Evolutionary conservation across 2,888 invertebrate genomes (phyloP), one percentile per base, ranked within the genome.

Genomic region (Trissonchulus latispiculum): DNA sequence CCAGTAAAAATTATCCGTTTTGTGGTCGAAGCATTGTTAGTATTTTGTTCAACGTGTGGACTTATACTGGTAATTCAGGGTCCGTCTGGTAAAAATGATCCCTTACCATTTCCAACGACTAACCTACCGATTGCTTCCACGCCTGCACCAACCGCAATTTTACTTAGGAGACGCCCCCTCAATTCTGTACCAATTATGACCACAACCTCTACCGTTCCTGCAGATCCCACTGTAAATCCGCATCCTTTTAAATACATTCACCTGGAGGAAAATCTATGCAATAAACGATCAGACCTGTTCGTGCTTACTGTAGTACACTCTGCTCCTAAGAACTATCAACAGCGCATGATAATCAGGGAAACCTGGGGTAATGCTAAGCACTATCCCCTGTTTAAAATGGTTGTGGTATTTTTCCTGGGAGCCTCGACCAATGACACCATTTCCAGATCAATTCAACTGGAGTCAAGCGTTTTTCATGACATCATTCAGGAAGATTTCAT

Each of bases 141-240:
- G n/a, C n/a, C n/a, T n/a, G n/a, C n/a, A n/a, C n/a, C n/a, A n/a
- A n/a, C n/a, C n/a, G n/a, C n/a, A n/a, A n/a, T n/a, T n/a, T n/a
- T n/a, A n/a, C n/a, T n/a, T n/a, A n/a, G n/a, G n/a, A n/a, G n/a
- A n/a, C n/a, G n/a, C n/a, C n/a, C n/a, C n/a, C n/a, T n/a, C n/a
- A n/a, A n/a, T n/a, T n/a, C n/a, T n/a, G n/a, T n/a, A n/a, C n/a
- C n/a, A n/a, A n/a, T n/a, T n/a, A n/a, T n/a, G n/a, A n/a, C n/a
- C n/a, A n/a, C n/a, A n/a, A n/a, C n/a, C n/a, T n/a, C n/a, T n/a
- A n/a, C n/a, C n/a, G n/a, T n/a, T n/a, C n/a, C n/a, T n/a, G n/a
- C n/a, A n/a, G n/a, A n/a, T 84, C 8, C 48, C 23, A 48, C 23
- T 23, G 48, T 48, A 48, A 48, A 48, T 23, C 48, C 74, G 3